phyloP scores from a whole-genome alignment of 2,797 vertebrate species.

The Eremophila alpestris region DNA sequence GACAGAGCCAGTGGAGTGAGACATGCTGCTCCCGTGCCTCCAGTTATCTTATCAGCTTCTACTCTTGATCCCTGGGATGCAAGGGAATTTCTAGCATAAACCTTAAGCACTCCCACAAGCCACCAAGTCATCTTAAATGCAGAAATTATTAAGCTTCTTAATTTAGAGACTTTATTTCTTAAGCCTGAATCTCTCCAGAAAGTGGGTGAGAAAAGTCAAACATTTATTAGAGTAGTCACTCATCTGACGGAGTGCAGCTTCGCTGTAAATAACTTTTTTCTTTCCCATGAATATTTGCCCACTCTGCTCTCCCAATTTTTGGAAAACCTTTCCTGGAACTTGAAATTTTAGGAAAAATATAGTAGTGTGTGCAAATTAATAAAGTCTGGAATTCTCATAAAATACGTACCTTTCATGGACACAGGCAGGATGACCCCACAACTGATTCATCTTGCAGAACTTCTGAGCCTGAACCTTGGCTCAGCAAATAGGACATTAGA shows the following conservation, averaged over 20 bases:
- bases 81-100: conserved; percentile 72
- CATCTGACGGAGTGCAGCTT: conserved; percentile 62
- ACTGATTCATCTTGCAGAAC: not conserved
- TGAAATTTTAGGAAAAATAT: not conserved
- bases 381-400: not conserved
- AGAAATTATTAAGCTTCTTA: conserved; percentile 80
- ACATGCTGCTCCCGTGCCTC: conserved; percentile 7
- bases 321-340: not conserved
- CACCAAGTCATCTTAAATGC: conserved; percentile 68
- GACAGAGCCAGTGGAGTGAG: conserved; percentile 65
- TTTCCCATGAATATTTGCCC: not conserved
- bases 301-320: not conserved
- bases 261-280: conserved; percentile 39
- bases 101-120: conserved; percentile 56
- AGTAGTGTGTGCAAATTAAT: not conserved
- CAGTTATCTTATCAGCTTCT: conserved; percentile 71
- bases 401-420: not conserved
- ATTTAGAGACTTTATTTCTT: conserved; percentile 74
- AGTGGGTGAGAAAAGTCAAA: conserved; percentile 37
- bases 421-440: not conserved
- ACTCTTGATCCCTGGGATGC: conserved; percentile 66
- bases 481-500: not conserved
- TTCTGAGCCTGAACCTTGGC: not conserved
- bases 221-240: conserved; percentile 64
- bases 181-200: conserved; percentile 60